phyloP scores from a whole-genome alignment of 2,888 invertebrate species.

The Caenorhabditis becei region DNA sequence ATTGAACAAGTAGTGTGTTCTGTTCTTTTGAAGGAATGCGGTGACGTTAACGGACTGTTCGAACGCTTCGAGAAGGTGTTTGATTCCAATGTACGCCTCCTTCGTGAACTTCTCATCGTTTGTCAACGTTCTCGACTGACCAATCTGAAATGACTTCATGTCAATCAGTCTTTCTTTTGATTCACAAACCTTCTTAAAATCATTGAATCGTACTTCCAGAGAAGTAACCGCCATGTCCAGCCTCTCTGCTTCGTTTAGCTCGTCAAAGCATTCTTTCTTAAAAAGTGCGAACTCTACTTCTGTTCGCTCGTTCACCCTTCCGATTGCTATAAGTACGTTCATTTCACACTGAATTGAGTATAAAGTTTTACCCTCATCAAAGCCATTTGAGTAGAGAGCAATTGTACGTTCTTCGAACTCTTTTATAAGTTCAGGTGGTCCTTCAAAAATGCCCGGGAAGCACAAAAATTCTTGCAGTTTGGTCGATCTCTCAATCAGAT shows the following conservation, averaged over 20 bases:
- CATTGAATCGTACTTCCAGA: no score
- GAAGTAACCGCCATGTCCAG: neutral
- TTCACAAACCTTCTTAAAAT: no score
- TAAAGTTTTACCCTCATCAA: neutral
- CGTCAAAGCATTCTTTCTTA: neutral
- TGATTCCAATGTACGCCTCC: neutral
- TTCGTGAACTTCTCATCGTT: neutral
- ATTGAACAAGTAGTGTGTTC: neutral
- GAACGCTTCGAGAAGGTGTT: slow-evolving; percentile 3
- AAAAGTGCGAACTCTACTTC: neutral
- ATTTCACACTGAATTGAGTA: no score
- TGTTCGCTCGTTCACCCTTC: neutral
- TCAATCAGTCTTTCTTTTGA: no score
- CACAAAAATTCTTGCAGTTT: no score
- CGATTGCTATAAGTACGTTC: no score
- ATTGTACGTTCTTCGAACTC: no score
- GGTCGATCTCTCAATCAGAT: no score
- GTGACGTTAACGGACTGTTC: neutral
- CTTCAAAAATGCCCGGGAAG: no score
- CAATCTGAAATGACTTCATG: neutral
- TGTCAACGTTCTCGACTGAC: neutral
- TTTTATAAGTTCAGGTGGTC: no score
- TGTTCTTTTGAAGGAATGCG: slow-evolving; percentile 11
- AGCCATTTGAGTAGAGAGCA: no score
- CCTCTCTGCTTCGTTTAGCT: neutral